These are phyloP conservation scores for Pegoplata infirma DNA, from an alignment of 2,888 invertebrate species.

Conservation along the genomic window DNA sequence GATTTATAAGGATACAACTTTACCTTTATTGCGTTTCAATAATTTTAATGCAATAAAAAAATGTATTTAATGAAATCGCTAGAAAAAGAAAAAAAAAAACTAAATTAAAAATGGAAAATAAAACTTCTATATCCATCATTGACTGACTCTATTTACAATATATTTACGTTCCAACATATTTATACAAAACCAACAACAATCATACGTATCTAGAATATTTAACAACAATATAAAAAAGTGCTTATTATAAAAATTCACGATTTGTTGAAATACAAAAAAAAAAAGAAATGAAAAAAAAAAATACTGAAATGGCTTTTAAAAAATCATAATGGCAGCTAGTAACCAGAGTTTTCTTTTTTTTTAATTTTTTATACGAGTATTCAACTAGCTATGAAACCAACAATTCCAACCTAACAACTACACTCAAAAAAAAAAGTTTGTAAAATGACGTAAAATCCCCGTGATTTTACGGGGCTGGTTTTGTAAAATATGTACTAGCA, in stretches of 20 bases:
- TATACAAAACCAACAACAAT: conserved; percentile 7
- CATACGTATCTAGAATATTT: conserved; percentile 47
- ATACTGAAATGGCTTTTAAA: conserved; percentile 75
- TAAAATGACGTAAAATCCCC: too few relatives aligned
- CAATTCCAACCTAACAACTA: conserved; percentile 48
- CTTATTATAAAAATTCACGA: conserved; percentile 76
- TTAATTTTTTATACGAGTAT: conserved; percentile 33
- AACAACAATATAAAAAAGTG: conserved; percentile 74
- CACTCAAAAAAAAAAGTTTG: too few relatives aligned
- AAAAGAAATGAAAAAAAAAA: conserved; percentile 53
- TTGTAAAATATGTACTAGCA: too few relatives aligned
- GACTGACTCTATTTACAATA: conserved; percentile 7
- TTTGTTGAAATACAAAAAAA: conserved; percentile 66
- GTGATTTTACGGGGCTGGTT: too few relatives aligned
- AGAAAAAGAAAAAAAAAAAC: conserved; percentile 8
- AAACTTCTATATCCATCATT: conserved; percentile 27
- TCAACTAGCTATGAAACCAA: conserved; percentile 49
- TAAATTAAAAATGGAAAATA: too few relatives aligned
- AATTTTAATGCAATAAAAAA: conserved; percentile 38
- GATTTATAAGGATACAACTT: conserved; percentile 41
- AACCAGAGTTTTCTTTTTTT: conserved; percentile 76
- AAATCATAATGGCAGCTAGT: conserved; percentile 77
- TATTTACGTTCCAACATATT: too few relatives aligned
- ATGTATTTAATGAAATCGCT: conserved; percentile 43
- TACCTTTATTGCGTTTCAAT: conserved; percentile 41